Percentiles rank a stretch among this genome's conserved stretches.
These are phyloP conservation scores for Falcunculus frontatus DNA, from an alignment of 2,113 vertebrate species.

Conservation along the genomic window DNA sequence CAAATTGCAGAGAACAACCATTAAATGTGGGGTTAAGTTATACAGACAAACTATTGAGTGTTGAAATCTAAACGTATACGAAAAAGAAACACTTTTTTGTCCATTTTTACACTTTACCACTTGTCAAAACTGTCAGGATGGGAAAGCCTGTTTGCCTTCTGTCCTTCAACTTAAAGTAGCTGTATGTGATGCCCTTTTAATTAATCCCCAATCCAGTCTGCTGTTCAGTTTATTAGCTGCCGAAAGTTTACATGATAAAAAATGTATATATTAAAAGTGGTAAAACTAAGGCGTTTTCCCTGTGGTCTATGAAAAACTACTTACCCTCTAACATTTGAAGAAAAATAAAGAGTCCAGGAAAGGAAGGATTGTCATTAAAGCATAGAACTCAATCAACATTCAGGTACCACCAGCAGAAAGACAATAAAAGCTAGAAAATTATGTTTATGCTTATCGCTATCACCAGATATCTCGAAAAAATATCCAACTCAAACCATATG, in stretches of 20 bases:
- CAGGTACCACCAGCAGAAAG: not conserved
- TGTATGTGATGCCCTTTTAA: not conserved
- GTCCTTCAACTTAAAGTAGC: not conserved
- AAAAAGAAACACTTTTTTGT: not conserved
- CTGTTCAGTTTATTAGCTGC: not conserved
- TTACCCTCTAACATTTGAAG: not conserved
- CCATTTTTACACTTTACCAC: not conserved
- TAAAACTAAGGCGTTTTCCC: not conserved
- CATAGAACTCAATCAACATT: not conserved
- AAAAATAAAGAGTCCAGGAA: not conserved
- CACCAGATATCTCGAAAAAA: not conserved
- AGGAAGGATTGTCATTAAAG: not conserved
- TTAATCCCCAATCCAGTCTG: not conserved
- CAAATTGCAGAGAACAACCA: not conserved
- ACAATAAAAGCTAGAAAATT: not conserved
- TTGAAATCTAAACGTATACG: not conserved
- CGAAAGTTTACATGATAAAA: not conserved
- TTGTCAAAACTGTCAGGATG: not conserved
- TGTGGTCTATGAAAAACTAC: rapidly evolving
- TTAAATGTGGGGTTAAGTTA: not conserved
- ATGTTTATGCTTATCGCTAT: not conserved
- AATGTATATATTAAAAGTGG: not conserved
- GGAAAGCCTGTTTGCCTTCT: not conserved
- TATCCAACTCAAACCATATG: rapidly evolving
- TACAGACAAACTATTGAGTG: not conserved